phyloP scores from a whole-genome alignment of 2,797 vertebrate genomes.

The Scyliorhinus canicula region DNA sequence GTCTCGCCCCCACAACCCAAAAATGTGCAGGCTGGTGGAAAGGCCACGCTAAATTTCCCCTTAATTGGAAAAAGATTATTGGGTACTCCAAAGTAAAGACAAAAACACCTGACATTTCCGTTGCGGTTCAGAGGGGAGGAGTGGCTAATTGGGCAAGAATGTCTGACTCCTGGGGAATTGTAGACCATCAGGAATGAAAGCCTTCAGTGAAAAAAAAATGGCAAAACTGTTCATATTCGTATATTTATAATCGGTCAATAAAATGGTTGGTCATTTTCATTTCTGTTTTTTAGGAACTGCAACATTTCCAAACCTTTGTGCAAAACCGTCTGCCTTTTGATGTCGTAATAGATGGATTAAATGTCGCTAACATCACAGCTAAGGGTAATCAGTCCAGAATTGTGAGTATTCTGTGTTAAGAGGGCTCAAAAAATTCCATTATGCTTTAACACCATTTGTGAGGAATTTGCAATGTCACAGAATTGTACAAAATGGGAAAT shows the following conservation, averaged over 20 bases:
- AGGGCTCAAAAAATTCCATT: background rate
- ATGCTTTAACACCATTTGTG: background rate
- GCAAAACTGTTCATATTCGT: background rate
- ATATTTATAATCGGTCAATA: background rate
- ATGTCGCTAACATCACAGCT: constrained; percentile 65
- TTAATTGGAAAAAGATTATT: no score
- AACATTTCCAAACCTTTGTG: constrained; percentile 75
- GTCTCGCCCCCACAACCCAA: no score
- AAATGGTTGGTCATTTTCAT: background rate
- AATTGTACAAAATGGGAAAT: background rate
- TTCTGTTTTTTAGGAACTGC: constrained; percentile 60
- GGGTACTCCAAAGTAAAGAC: no score
- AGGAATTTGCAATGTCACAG: background rate
- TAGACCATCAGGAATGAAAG: background rate
- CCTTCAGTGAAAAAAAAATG: background rate
- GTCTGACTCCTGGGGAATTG: background rate
- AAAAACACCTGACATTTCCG: background rate
- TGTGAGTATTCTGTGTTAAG: constrained; percentile 60
- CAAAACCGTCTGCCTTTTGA: constrained; percentile 70
- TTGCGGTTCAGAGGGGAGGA: background rate
- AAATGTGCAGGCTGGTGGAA: no score
- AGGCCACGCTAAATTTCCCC: no score
- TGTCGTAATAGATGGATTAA: constrained; percentile 86
- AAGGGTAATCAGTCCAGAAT: constrained; percentile 61
- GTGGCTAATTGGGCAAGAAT: background rate